These are phyloP conservation scores for Melikaiella ostensackeni DNA, from an alignment of 2,888 invertebrate genomes.

Conservation along the genomic window DNA sequence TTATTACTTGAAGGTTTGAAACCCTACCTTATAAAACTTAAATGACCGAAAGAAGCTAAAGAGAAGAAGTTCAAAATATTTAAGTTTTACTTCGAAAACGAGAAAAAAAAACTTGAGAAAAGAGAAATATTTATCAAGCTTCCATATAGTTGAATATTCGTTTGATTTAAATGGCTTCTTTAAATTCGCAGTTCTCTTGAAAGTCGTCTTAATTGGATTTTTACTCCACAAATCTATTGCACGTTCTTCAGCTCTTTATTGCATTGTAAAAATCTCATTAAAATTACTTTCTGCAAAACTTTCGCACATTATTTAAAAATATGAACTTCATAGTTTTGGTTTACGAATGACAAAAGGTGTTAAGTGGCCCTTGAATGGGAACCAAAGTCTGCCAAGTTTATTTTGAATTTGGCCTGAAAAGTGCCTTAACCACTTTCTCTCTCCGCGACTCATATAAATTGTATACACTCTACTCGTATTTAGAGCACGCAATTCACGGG, in stretches of 20 bases:
- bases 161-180: neutral
- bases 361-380: neutral
- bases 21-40: constrained; percentile 4
- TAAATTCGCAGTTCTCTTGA: neutral
- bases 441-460: constrained; percentile 34
- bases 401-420: constrained; percentile 36
- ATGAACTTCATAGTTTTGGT: neutral
- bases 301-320: neutral
- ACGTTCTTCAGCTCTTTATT: constrained; percentile 36
- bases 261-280: constrained; percentile 36
- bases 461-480: constrained; percentile 1
- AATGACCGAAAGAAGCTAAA: neutral
- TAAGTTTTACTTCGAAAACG: neutral
- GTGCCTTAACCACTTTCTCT: constrained; percentile 33
- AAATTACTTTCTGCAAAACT: neutral
- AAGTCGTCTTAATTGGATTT: neutral
- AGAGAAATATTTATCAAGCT: neutral
- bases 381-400: constrained; percentile 8
- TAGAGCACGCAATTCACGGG: constrained; percentile 11
- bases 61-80: neutral
- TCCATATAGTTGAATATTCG: neutral
- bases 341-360: neutral
- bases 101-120: neutral
- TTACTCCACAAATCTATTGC: constrained; percentile 3
- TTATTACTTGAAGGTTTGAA: constrained; percentile 26